Evolutionary conservation across 2,797 vertebrate genomes (phyloP).

Genomic region (Malacoraja senta): DNA sequence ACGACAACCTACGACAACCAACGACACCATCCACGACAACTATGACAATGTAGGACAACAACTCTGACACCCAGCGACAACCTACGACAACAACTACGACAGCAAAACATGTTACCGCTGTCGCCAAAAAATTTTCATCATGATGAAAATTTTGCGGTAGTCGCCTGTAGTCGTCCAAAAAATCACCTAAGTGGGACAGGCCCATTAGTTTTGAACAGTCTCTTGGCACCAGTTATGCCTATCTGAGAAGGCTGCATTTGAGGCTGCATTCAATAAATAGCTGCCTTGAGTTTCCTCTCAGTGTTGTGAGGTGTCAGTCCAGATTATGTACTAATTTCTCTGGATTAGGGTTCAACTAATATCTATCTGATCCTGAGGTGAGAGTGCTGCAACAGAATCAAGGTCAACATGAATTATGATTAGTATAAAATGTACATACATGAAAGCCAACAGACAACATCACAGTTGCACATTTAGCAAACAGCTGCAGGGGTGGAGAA

Average conservation of each 20-base stretch:
- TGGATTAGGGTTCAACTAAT: neutral
- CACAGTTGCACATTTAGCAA: neutral
- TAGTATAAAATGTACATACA: too few relatives aligned
- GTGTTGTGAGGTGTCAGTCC: neutral
- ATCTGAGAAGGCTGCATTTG: neutral
- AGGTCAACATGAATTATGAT: conserved; percentile 10
- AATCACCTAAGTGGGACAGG: too few relatives aligned
- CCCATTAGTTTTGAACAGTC: neutral
- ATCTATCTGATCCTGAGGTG: neutral
- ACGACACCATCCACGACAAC: too few relatives aligned
- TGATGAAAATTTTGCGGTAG: too few relatives aligned
- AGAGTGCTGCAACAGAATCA: neutral
- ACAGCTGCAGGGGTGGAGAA: conserved; percentile 22
- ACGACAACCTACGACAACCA: too few relatives aligned
- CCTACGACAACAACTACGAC: too few relatives aligned
- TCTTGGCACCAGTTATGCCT: neutral
- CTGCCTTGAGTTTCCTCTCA: neutral
- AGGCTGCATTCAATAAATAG: neutral
- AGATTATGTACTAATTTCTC: neutral
- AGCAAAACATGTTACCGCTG: too few relatives aligned
- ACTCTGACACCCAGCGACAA: too few relatives aligned
- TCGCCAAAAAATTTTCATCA: too few relatives aligned
- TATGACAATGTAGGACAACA: too few relatives aligned
- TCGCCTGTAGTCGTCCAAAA: too few relatives aligned
- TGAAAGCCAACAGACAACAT: neutral